Base-by-base conservation (phyloP, 1,140 invertebrate genomes). In the Ctenoplectra terminalis region DNA sequence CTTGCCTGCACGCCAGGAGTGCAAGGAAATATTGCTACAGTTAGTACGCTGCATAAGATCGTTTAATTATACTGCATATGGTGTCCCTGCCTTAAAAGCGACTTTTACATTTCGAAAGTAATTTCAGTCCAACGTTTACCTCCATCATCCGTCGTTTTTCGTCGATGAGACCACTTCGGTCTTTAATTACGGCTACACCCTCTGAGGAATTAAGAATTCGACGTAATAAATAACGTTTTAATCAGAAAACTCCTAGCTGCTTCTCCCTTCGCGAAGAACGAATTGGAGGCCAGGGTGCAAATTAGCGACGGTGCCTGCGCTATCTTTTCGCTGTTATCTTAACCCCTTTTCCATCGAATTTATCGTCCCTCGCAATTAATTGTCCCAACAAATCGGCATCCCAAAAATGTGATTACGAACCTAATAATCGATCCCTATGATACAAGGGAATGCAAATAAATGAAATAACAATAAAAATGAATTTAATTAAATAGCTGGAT, bases 191-290 rank as follows among this genome's bases (percentile, higher is more conserved):
- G 71, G 63, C 56, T 67, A 48, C 81, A 72, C 60, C 64, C 61
- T 60, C 54, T 20, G 81, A 78, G 86, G 89, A 90, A 87, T 86
- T 84, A 87, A 88, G 86, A 91, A 91, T 87, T 88, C 82, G 82
- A 77, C 84, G 86, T 83, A 85, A 90, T 90, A 90, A 90, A 90
- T 90, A 90, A 89, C 84, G 83, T 89, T 90, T 90, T 89, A 90
- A 89, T 90, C 87, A 89, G 87, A 58, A 71, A 82, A 86, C 89
- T 90, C 85, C 78, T 89, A 63, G 69, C 66, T 67, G 54, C 71
- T 60, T 69, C 23, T 52, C 29, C 50, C 75, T 50, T 29, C 58
- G 13, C 50, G 60, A 26, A 69, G 61, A 58, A 40, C 37, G 63
- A 73, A 56, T 48, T n/a, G n/a, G n/a, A 29, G 54, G 74, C 52